Percentiles rank a stretch among this genome's conserved stretches.
These are phyloP conservation scores for Schizopygopsis malacanthus DNA, from an alignment of 2,797 vertebrate genomes.

Conservation along the genomic window DNA sequence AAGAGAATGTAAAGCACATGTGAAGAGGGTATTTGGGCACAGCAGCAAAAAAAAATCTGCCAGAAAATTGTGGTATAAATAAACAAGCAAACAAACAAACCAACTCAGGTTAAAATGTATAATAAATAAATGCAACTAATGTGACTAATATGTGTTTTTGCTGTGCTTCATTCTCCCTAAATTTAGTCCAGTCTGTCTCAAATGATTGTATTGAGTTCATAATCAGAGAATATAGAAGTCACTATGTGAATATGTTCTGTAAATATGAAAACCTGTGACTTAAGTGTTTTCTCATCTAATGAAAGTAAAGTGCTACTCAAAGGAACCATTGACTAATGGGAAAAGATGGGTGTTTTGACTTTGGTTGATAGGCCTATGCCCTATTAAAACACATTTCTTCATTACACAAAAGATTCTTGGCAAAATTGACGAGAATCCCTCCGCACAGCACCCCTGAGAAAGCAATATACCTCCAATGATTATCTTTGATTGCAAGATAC, in stretches of 20 bases:
- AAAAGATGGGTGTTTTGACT: background rate
- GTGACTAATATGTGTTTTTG: too few relatives aligned
- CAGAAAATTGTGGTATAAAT: too few relatives aligned
- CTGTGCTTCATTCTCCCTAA: background rate
- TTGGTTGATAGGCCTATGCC: background rate
- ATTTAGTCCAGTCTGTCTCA: background rate
- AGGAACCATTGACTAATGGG: background rate
- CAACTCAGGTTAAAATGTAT: too few relatives aligned
- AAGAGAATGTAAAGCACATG: too few relatives aligned
- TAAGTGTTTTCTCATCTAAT: background rate
- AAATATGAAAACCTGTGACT: background rate
- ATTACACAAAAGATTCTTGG: background rate
- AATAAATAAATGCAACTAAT: too few relatives aligned
- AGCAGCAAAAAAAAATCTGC: too few relatives aligned
- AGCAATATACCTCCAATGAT: background rate
- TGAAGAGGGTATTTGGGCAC: too few relatives aligned
- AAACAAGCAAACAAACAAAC: too few relatives aligned
- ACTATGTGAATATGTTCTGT: background rate
- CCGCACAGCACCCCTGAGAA: background rate
- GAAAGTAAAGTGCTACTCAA: background rate
- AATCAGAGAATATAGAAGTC: background rate
- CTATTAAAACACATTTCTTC: background rate
- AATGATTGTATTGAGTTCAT: background rate
- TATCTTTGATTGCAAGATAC: background rate
- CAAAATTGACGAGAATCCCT: conserved; percentile 1